phyloP scores from a whole-genome alignment of 2,888 invertebrate species.

The Listrodromus nycthemerus region DNA sequence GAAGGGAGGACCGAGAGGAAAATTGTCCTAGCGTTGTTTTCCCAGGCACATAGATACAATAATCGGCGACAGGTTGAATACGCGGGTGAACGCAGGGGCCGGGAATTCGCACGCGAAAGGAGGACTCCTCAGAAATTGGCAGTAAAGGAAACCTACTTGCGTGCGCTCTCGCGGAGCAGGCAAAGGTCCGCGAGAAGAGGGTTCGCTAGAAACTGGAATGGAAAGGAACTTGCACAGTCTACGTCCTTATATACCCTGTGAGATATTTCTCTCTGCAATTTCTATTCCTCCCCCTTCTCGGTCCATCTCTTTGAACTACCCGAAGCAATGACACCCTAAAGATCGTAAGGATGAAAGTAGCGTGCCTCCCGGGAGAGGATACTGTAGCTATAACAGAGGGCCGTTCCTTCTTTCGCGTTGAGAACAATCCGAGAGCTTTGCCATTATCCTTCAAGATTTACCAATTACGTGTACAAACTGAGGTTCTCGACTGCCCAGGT shows the following conservation, averaged over 20 bases:
- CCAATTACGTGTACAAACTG: not conserved
- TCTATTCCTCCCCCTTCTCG: not conserved
- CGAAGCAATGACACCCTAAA: conserved; percentile 13
- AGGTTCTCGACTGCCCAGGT: not conserved
- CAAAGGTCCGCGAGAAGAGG: conserved; percentile 11
- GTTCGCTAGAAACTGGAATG: conserved; percentile 19
- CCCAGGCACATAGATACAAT: conserved; percentile 61
- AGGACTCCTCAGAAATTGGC: conserved; percentile 48
- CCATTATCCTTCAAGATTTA: conserved; percentile 25
- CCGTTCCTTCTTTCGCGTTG: not conserved
- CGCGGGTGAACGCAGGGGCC: conserved; percentile 3
- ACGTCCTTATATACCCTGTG: conserved; percentile 1
- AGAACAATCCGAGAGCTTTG: conserved; percentile 30
- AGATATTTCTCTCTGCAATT: conserved; percentile 4
- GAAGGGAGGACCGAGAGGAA: conserved; percentile 35
- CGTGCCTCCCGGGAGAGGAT: conserved; percentile 9
- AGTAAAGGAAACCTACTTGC: conserved; percentile 57
- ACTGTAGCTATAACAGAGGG: not conserved
- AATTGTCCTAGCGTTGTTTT: conserved; percentile 58
- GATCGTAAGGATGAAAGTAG: conserved; percentile 20
- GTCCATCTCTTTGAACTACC: not conserved
- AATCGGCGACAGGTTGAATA: conserved; percentile 56
- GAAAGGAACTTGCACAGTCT: conserved; percentile 1
- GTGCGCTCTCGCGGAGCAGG: conserved; percentile 3
- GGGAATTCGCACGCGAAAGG: conserved; percentile 26